phyloP scores from a whole-genome alignment of 2,797 vertebrate species.

The Brachymystax lenok region DNA sequence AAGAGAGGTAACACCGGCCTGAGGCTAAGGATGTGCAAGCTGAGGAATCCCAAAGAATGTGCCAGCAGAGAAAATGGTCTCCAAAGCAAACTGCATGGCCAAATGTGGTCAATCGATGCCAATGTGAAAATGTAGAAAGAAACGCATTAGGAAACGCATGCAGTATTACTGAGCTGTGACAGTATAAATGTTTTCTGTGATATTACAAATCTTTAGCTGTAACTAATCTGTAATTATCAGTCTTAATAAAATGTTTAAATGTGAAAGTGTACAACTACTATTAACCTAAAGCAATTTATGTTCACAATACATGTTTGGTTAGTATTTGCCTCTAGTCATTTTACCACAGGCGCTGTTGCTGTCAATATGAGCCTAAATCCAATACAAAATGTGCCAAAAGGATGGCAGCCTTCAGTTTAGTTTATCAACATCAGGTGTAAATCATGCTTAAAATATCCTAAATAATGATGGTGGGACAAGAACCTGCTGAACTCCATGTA shows the following conservation, averaged over 20 bases:
- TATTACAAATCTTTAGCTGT: no score
- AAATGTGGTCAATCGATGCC: conserved; percentile 56
- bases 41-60: conserved; percentile 69
- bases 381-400: no score
- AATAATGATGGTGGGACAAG: not conserved
- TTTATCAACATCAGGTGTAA: no score
- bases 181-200: not conserved
- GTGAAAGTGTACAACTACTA: no score
- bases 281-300: no score
- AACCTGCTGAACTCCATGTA: not conserved
- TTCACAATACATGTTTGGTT: no score
- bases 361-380: no score
- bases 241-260: no score
- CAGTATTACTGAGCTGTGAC: conserved; percentile 20
- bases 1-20: conserved; percentile 53
- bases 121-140: conserved; percentile 64
- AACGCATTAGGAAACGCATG: conserved; percentile 50
- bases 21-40: conserved; percentile 64
- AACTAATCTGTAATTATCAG: no score
- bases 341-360: no score
- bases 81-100: conserved; percentile 35
- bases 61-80: conserved; percentile 55
- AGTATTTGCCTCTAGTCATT: no score
- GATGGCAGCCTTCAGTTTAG: no score
- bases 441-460: not conserved